Conservation (phyloP, 2,113 vertebrate genomes). For the Danionella cerebrum region DNA sequence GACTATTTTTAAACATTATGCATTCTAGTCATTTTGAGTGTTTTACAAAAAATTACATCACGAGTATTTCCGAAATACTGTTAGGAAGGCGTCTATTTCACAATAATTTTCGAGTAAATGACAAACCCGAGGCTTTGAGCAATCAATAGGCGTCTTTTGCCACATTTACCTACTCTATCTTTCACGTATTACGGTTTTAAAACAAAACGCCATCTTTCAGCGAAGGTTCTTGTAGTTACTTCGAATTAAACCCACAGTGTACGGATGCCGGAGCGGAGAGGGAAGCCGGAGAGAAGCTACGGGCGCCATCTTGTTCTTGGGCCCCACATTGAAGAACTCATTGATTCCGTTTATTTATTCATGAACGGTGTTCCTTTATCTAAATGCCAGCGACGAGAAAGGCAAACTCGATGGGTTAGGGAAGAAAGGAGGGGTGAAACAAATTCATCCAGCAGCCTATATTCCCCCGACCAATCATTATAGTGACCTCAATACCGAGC, state of each 20-base stretch:
- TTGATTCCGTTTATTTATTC: slow-evolving; percentile 24
- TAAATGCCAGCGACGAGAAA: neutral
- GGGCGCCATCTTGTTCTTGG: slow-evolving; percentile 43
- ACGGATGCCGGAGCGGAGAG: slow-evolving; percentile 17
- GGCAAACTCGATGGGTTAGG: neutral
- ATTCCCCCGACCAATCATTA: slow-evolving; percentile 1
- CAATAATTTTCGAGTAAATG: too few species aligned
- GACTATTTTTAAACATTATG: too few species aligned
- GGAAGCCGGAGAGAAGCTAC: slow-evolving; percentile 22
- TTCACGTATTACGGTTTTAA: too few species aligned
- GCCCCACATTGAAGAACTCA: slow-evolving; percentile 19
- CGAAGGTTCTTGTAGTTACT: neutral
- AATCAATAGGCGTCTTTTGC: too few species aligned
- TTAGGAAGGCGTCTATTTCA: too few species aligned
- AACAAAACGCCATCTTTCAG: neutral
- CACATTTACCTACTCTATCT: too few species aligned
- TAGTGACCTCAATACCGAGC: slow-evolving; percentile 21
- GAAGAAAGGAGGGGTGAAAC: neutral
- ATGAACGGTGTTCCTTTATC: neutral
- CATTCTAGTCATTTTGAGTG: too few species aligned
- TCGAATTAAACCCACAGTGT: slow-evolving; percentile 15
- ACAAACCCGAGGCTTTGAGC: too few species aligned
- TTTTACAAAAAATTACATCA: too few species aligned
- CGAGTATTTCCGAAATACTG: too few species aligned
- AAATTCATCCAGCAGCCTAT: slow-evolving; percentile 12